Base-by-base conservation (phyloP, 2,797 vertebrate species). In the Cheirogaleus major region DNA sequence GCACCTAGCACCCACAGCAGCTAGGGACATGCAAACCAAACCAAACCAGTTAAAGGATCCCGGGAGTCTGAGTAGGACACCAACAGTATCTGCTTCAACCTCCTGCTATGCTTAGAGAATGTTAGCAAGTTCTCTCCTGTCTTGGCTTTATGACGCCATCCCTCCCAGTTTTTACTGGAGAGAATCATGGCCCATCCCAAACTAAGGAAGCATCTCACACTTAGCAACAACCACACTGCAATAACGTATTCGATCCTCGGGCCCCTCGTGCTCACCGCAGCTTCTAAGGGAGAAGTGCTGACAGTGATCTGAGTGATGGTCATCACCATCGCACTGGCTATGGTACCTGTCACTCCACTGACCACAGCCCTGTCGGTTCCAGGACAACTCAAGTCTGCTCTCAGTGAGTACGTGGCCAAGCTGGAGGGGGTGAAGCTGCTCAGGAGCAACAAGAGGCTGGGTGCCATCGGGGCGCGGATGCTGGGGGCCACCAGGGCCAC, bases 341-440 rank as follows among this genome's bases (percentile, higher is more conserved):
- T 32, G 27, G 55, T 38, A 20, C 23, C 93, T 25, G 35, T 27
- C 41, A 92, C 59, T 20, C 30, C 35, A 23, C 6, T 82, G 90
- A 95, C 95, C 83, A 72, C 27, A 9, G 0, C 96, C 96, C 81
- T 97, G 13, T 98, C 55, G 9, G 79, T 97, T 97, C 85, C 95
- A 99, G 99, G 98, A 84, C 98, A 99, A 84, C 98, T 99, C 97
- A 99, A 99, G 98, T 98, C 98, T 38, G 98, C 98, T 63, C 98
- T 99, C 83, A 99, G 99, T 32, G 99, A 99, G 82, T 99, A 99
- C 5, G 98, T 99, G 97, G 99, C 99, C 78, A 99, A 97, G 55
- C 97, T 99, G 98, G 98, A 99, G 0, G 98, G 98, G 5, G 99
- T 99, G 97, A 99, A 98, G 93, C 97, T 99, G 97, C 99, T 99